phyloP scores from a whole-genome alignment of 2,797 vertebrate genomes.

The Acanthurus leucopareius region DNA sequence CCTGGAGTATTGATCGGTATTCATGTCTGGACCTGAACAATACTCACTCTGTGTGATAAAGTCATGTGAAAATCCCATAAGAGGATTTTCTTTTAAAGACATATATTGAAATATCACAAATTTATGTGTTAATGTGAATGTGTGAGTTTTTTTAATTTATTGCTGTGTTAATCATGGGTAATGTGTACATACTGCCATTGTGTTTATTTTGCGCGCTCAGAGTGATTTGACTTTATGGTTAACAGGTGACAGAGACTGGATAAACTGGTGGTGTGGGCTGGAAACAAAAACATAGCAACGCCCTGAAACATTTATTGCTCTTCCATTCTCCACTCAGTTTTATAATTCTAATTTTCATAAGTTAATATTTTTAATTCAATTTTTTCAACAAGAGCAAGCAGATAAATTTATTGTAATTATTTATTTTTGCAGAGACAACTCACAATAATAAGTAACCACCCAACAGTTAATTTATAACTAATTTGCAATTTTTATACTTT shows the following conservation, averaged over 20 bases:
- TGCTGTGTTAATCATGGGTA: slow-evolving; percentile 25
- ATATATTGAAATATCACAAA: slow-evolving; percentile 7
- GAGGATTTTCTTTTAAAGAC: neutral
- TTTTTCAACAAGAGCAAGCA: no score
- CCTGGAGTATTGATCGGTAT: slow-evolving; percentile 58
- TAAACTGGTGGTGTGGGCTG: neutral
- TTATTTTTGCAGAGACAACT: no score
- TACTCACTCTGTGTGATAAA: slow-evolving; percentile 48
- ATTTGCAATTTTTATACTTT: no score
- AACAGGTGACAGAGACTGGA: neutral
- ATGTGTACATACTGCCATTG: slow-evolving; percentile 11
- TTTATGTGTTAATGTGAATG: slow-evolving; percentile 12
- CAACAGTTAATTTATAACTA: no score
- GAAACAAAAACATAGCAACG: neutral
- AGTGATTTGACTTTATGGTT: neutral
- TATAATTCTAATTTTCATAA: no score
- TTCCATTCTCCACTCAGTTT: no score
- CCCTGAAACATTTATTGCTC: neutral
- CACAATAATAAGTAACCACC: no score
- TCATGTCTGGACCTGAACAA: slow-evolving; percentile 43
- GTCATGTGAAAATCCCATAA: slow-evolving; percentile 39
- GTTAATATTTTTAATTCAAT: no score
- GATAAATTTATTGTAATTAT: no score
- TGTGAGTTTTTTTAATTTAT: neutral
- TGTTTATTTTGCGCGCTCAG: slow-evolving; percentile 42